phyloP scores from a whole-genome alignment of 2,888 invertebrate genomes.

The Lingula anatina region DNA sequence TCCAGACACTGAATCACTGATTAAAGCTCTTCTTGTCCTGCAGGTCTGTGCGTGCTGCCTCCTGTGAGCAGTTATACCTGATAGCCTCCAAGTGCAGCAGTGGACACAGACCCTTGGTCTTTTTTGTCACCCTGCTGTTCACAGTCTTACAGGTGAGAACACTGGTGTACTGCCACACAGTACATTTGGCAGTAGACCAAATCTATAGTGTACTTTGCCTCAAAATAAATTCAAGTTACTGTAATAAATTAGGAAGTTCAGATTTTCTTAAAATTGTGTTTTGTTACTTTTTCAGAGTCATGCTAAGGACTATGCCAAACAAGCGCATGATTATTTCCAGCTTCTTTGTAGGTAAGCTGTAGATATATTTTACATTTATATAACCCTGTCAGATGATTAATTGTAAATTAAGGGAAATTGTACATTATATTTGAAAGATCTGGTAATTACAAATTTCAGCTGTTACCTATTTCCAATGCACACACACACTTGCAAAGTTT shows the following conservation, averaged over 20 bases:
- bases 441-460: too few relatives aligned
- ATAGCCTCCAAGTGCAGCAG: slow-evolving; percentile 72
- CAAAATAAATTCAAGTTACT: too few relatives aligned
- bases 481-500: too few relatives aligned
- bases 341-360: slow-evolving; percentile 33
- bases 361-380: slow-evolving; percentile 2
- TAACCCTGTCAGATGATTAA: too few relatives aligned
- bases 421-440: too few relatives aligned
- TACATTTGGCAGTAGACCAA: too few relatives aligned
- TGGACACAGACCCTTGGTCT: slow-evolving; percentile 59
- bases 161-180: too few relatives aligned
- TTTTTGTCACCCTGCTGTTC: slow-evolving; percentile 63
- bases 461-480: too few relatives aligned
- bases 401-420: too few relatives aligned
- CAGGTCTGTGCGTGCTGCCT: slow-evolving; percentile 64
- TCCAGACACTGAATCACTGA: too few relatives aligned
- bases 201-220: too few relatives aligned
- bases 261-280: not conserved
- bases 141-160: slow-evolving; percentile 51
- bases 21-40: slow-evolving; percentile 4
- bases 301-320: slow-evolving; percentile 62
- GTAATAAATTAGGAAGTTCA: not conserved
- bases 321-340: slow-evolving; percentile 71
- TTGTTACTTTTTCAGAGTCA: slow-evolving; percentile 56
- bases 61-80: slow-evolving; percentile 74